A percentile compares a stretch with the other conserved stretches of the same genome.
These are phyloP conservation scores for Clarias fuscus DNA, from an alignment of 2,797 vertebrate species.

Conservation along the genomic window DNA sequence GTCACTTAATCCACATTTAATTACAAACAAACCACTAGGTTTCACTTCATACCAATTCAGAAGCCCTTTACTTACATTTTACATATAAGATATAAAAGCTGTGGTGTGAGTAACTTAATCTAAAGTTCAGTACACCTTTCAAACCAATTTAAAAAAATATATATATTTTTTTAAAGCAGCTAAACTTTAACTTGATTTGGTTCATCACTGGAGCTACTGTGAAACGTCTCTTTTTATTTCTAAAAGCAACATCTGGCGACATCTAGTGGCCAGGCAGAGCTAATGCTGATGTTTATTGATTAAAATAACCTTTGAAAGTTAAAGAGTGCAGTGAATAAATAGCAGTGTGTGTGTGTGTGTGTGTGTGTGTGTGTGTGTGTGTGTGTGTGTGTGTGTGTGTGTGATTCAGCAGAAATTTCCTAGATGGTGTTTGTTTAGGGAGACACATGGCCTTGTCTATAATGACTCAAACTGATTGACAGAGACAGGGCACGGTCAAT, in stretches of 20 bases:
- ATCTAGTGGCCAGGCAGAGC: not conserved
- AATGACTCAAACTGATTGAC: not conserved
- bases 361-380: not conserved
- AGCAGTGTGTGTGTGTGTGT: not conserved
- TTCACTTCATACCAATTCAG: too few relatives aligned
- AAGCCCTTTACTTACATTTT: too few relatives aligned
- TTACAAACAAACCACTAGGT: too few relatives aligned
- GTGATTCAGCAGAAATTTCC: not conserved
- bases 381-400: not conserved
- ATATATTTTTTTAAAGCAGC: too few relatives aligned
- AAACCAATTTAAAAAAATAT: too few relatives aligned
- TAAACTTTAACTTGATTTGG: too few relatives aligned
- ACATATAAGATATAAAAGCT: too few relatives aligned
- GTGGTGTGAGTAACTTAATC: too few relatives aligned
- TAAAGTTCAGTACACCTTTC: too few relatives aligned
- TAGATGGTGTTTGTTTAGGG: not conserved
- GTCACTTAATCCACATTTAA: too few relatives aligned
- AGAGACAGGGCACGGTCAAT: not conserved
- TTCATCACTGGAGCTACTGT: too few relatives aligned
- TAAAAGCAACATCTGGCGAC: not conserved
- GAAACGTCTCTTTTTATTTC: not conserved
- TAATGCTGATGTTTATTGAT: not conserved
- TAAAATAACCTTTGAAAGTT: not conserved
- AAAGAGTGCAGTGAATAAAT: not conserved
- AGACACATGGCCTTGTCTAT: not conserved